Evolutionary conservation across 1,140 invertebrate genomes (phyloP).

Genomic region (Nautilus pompilius): DNA sequence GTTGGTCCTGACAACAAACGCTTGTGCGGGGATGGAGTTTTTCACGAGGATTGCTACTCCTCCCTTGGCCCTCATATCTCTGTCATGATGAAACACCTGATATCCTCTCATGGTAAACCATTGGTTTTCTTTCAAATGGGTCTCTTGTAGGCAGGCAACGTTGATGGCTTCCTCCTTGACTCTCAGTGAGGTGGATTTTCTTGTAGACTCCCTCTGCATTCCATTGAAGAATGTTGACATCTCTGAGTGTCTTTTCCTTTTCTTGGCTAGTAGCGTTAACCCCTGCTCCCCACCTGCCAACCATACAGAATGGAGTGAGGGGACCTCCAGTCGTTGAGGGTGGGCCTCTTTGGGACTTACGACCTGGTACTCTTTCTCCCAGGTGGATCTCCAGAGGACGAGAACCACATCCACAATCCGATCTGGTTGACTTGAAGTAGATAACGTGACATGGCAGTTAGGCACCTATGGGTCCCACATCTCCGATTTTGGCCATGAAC

Average conservation of each 20-base stretch:
- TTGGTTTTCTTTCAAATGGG: slow-evolving; percentile 4
- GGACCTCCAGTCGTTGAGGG: no score
- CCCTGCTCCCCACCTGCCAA: neutral
- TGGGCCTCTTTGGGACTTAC: no score
- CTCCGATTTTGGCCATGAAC: no score
- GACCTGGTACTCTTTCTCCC: no score
- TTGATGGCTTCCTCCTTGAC: slow-evolving; percentile 5
- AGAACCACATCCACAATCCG: no score
- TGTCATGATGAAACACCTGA: neutral
- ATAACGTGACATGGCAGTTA: no score
- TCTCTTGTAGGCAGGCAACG: slow-evolving; percentile 9
- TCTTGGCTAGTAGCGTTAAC: neutral
- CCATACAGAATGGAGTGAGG: no score
- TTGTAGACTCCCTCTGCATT: slow-evolving; percentile 8
- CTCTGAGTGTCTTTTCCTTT: neutral
- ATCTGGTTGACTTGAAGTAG: no score
- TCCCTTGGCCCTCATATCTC: slow-evolving; percentile 6
- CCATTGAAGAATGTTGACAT: slow-evolving; percentile 8
- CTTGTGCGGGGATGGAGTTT: neutral
- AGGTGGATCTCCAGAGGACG: no score
- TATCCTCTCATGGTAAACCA: slow-evolving; percentile 1
- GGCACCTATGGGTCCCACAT: no score
- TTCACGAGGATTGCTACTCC: slow-evolving; percentile 4
- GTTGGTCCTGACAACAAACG: neutral
- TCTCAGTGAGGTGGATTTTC: neutral